Percentiles rank a stretch among this genome's conserved stretches.
These are phyloP conservation scores for Lonchura striata DNA, from an alignment of 2,113 vertebrate genomes.

Conservation along the genomic window DNA sequence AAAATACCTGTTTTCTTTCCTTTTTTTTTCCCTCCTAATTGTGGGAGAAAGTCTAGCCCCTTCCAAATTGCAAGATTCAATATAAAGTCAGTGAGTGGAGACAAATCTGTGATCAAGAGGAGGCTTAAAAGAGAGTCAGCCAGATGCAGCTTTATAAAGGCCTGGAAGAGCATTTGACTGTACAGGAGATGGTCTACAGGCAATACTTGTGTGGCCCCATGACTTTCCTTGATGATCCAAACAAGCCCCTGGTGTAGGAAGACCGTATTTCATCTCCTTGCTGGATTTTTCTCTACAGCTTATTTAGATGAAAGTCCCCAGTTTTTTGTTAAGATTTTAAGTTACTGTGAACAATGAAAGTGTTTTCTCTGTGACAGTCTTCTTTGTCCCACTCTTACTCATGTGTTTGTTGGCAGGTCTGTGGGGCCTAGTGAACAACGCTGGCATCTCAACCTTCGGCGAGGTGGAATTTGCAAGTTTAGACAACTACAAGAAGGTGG, in stretches of 20 bases:
- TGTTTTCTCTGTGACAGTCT: not conserved
- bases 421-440: slow-evolving; percentile 89
- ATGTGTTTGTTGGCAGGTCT: slow-evolving; percentile 72
- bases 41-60: not conserved
- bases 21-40: not conserved
- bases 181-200: not conserved
- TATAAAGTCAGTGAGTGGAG: not conserved
- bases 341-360: not conserved
- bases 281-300: not conserved
- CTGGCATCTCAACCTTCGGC: slow-evolving; percentile 80
- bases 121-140: not conserved
- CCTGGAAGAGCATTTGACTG: not conserved
- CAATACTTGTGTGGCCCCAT: not conserved
- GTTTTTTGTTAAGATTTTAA: not conserved
- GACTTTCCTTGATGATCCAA: not conserved
- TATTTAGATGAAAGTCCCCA: not conserved
- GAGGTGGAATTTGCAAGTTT: slow-evolving; percentile 87
- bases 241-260: not conserved
- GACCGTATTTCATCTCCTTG: not conserved
- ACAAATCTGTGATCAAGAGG: not conserved
- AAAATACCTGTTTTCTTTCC: not conserved
- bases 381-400: not conserved
- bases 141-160: not conserved
- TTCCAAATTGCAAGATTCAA: not conserved
- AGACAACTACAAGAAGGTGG: slow-evolving; percentile 81